Evolutionary conservation across 2,113 vertebrate species (phyloP), one percentile per base, ranked within the genome.

Genomic region (Ceyx margarethae): DNA sequence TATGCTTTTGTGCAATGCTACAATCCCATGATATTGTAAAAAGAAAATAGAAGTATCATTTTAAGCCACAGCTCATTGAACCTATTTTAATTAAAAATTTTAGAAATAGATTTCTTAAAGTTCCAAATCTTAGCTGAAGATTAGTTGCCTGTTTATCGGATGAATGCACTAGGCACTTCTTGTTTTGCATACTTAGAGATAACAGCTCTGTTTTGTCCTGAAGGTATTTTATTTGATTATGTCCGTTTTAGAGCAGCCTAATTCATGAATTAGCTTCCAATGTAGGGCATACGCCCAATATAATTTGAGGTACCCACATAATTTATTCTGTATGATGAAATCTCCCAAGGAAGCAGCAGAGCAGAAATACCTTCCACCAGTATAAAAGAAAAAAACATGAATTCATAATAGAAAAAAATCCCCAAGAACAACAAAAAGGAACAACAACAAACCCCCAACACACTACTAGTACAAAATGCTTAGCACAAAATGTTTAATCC

Each of bases 21-120:
- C 14, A 83, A 68, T 84, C 80, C 71, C 25, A 58, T 13, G 23
- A 57, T 33, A 64, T 7, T 40, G 15, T n/a, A 61, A 60, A 79
- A 91, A 50, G 62, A 91, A 91, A 88, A 78, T 13, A 86, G n/a
- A 93, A 65, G 12, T 81, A 93, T 76, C 26, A 84, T 81, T 91
- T 94, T 68, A 84, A 90, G 37, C 11, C 50, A 90, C 48, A 85
- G 42, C 17, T 69, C 74, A 85, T 89, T 89, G 83, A 90, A 81
- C 4, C 1, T 15, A 71, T 89, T 95, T 91, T 95, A 96, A 95
- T 94, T 93, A 93, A 86, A 94, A 81, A 26, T 88, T 84, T 95
- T 73, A 57, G 26, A 91, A 88, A 90, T 22, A 81, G 72, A 88
- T 94, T 92, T 93, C 87, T 79, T 88, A 91, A 91, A 86, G 43